Evolutionary conservation across 2,113 vertebrate species (phyloP), one percentile per base, ranked within the genome.

Genomic region (Sisor rabdophorus): DNA sequence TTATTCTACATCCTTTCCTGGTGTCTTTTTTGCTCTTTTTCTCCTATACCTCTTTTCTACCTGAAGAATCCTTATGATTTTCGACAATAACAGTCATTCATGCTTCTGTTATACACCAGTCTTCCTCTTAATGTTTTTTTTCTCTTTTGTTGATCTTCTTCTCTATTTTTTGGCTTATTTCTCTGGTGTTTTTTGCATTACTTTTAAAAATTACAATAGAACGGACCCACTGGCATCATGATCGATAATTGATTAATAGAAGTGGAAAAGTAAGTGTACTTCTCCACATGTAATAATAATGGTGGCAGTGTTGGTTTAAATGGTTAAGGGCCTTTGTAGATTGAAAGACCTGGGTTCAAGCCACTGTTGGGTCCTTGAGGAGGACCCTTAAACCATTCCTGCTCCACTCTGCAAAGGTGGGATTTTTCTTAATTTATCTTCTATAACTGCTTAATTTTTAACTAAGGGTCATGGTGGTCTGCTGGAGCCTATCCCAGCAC

Each of bases 91-190:
- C 71, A 80, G 83, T 76, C 85, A 85, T 78, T 82, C 73, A 87
- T 85, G 83, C 13, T 50, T 67, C 84, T 85, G 53, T 71, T 59
- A 78, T 81, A 72, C 75, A 71, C 79, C 69, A 80, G 81, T 72
- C 76, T 75, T 75, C 76, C 80, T 81, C 75, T 77, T 81, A 80
- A 87, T 78, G 72, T 75, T 58, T 80, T 81, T 44, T 78, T 82
- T 17, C 80, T 83, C 69, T 77, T 78, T 76, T 80, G 81, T 84
- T 85, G 81, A 85, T 82, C 53, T 15, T 78, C 64, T 71, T 81
- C 81, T 85, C 85, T 84, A 20, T 61, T n/a, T 71, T 13, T 70
- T 44, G 52, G n/a, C n/a, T 47, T 5, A n/a, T 30, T 64, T 50
- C 24, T 47, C 22, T 56, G 3, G 15, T 48, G 53, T 9, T 52